These are phyloP conservation scores for Creontiades dilutus DNA, from an alignment of 2,888 invertebrate genomes.

Conservation along the genomic window DNA sequence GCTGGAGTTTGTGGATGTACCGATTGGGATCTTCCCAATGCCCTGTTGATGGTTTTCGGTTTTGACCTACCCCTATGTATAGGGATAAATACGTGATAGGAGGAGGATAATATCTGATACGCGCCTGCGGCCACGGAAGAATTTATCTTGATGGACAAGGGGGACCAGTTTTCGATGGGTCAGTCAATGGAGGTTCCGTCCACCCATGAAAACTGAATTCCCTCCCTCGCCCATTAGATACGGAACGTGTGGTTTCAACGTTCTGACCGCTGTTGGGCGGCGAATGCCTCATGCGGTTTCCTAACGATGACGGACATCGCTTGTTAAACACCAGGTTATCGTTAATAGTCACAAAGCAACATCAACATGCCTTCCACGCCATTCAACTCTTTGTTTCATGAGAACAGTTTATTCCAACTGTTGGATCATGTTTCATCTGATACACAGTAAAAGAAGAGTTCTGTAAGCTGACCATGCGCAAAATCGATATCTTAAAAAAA, in stretches of 20 bases:
- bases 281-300: not conserved
- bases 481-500: no score
- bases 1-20: not conserved
- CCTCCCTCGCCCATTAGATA: constrained; percentile 20
- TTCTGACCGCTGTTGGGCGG: not conserved
- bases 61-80: constrained; percentile 65
- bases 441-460: no score
- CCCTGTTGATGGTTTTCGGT: constrained; percentile 53
- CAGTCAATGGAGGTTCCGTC: constrained; percentile 40
- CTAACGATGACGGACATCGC: constrained; percentile 36
- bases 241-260: not conserved
- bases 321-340: not conserved
- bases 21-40: constrained; percentile 69
- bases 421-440: no score
- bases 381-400: no score
- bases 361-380: not conserved
- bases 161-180: not conserved
- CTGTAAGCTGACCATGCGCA: no score
- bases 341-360: not conserved
- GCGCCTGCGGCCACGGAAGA: constrained; percentile 56
- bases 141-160: constrained; percentile 61
- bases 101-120: constrained; percentile 56
- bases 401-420: no score
- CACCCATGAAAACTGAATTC: constrained; percentile 8
- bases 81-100: constrained; percentile 68